These are phyloP conservation scores for Pampus argenteus DNA, from an alignment of 2,797 vertebrate genomes.

Conservation along the genomic window DNA sequence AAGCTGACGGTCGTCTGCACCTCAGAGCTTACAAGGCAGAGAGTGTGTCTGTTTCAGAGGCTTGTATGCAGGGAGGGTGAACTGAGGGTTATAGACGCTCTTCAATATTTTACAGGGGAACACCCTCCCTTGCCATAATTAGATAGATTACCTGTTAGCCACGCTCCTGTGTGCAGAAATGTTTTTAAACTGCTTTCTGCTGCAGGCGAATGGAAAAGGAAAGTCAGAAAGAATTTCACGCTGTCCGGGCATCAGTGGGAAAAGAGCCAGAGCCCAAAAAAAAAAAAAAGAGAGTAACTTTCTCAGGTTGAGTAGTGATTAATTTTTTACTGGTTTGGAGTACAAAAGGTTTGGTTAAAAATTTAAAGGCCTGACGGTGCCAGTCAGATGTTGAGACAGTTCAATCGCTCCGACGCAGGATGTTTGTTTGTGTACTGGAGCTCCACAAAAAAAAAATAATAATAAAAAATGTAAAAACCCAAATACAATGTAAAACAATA, in stretches of 20 bases:
- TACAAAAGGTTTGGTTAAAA: constrained; percentile 90
- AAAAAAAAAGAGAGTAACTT: constrained; percentile 74
- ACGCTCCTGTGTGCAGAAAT: constrained; percentile 90
- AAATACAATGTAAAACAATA: neutral
- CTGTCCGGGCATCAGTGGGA: constrained; percentile 87
- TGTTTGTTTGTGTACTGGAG: constrained; percentile 45
- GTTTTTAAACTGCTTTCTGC: constrained; percentile 92
- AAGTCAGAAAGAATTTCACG: constrained; percentile 94
- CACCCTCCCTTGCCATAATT: constrained; percentile 94
- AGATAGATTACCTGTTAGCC: constrained; percentile 98
- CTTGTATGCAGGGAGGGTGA: constrained; percentile 89
- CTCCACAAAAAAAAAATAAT: too few relatives aligned
- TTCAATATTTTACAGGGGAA: constrained; percentile 94
- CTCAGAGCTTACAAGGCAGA: constrained; percentile 88
- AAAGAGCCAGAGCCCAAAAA: constrained; percentile 74
- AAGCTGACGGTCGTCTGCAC: constrained; percentile 69
- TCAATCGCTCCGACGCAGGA: constrained; percentile 61
- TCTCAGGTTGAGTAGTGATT: constrained; percentile 84
- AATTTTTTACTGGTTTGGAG: constrained; percentile 89
- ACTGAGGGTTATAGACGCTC: constrained; percentile 93
- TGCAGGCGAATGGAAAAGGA: constrained; percentile 93
- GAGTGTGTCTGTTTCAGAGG: constrained; percentile 87
- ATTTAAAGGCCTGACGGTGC: constrained; percentile 84
- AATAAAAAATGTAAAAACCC: too few relatives aligned
- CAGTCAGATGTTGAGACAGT: constrained; percentile 77